phyloP scores from a whole-genome alignment of 2,113 vertebrate genomes.

The Prolemur simus region DNA sequence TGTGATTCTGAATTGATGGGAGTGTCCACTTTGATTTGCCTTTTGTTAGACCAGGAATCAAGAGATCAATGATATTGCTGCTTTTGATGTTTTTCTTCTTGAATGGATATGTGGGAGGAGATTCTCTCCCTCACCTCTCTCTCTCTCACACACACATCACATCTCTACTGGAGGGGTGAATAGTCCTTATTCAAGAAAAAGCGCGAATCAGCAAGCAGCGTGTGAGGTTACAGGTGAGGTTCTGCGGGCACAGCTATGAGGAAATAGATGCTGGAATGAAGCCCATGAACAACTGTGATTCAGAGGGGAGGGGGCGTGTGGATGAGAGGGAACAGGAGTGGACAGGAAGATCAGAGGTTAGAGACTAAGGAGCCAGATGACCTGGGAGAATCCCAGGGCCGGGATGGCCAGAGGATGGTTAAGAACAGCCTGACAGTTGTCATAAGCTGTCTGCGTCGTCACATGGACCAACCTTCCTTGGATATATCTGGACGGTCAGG shows the following conservation, averaged over 20 bases:
- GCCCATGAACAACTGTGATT: not conserved
- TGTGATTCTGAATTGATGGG: not conserved
- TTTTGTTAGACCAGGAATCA: not conserved
- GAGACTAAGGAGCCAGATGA: not conserved
- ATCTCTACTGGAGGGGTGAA: not conserved
- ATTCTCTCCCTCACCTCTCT: fast-evolving
- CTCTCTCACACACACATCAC: not conserved
- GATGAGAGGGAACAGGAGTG: not conserved
- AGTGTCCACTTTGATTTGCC: not conserved
- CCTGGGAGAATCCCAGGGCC: not conserved
- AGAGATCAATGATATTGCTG: not conserved
- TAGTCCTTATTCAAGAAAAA: not conserved
- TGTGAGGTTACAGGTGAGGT: not conserved
- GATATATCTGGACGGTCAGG: not conserved
- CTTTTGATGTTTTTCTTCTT: not conserved
- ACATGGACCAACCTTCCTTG: fast-evolving
- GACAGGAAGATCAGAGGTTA: not conserved
- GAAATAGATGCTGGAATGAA: not conserved
- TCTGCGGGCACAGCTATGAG: not conserved
- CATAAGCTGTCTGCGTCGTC: fast-evolving
- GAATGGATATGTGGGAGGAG: not conserved
- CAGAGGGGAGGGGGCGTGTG: fast-evolving
- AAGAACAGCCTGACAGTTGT: not conserved
- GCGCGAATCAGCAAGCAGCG: not conserved
- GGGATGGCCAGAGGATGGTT: fast-evolving